Evolutionary conservation across 37 sponge, comb jelly and placozoan genomes (phyloP).

Genomic region (Petrosia ficiformis): DNA sequence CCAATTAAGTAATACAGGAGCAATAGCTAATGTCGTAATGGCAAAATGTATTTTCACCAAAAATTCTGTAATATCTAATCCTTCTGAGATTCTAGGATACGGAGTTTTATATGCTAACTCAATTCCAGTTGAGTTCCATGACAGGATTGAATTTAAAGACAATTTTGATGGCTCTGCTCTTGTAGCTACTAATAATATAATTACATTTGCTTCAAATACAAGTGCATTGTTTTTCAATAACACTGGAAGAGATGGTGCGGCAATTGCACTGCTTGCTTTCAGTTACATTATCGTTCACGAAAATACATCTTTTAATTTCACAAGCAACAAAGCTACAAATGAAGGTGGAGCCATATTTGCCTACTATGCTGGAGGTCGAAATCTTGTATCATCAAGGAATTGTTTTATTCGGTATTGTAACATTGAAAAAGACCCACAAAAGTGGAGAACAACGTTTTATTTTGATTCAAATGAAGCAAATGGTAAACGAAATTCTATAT

Average conservation of each 20-base stretch:
- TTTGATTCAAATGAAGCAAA: slow-evolving; percentile 15
- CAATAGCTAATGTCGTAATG: not conserved
- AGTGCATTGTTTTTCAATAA: slow-evolving; percentile 7
- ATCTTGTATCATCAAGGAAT: not conserved
- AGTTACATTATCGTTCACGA: slow-evolving; percentile 1
- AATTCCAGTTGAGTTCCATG: not conserved
- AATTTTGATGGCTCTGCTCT: slow-evolving; percentile 16
- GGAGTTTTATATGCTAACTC: slow-evolving; percentile 22
- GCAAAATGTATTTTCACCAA: not conserved
- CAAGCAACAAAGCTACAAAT: slow-evolving; percentile 3
- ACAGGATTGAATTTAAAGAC: not conserved
- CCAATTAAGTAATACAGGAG: not conserved
- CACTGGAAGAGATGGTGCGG: slow-evolving; percentile 24
- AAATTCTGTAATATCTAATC: not conserved
- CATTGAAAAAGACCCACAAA: not conserved
- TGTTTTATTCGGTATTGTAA: slow-evolving; percentile 19
- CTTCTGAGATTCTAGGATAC: slow-evolving; percentile 1
- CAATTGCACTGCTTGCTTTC: slow-evolving; percentile 32
- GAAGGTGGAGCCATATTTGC: slow-evolving; percentile 34
- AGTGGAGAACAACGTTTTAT: not conserved
- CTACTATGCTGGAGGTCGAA: not conserved
- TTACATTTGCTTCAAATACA: not conserved
- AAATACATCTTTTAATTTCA: not conserved
- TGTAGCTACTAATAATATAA: not conserved
- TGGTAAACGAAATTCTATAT: slow-evolving; percentile 8